A percentile compares a stretch with the other conserved stretches of the same genome.
phyloP scores from a whole-genome alignment of 2,888 invertebrate genomes.

The Cacoxenus indagator region DNA sequence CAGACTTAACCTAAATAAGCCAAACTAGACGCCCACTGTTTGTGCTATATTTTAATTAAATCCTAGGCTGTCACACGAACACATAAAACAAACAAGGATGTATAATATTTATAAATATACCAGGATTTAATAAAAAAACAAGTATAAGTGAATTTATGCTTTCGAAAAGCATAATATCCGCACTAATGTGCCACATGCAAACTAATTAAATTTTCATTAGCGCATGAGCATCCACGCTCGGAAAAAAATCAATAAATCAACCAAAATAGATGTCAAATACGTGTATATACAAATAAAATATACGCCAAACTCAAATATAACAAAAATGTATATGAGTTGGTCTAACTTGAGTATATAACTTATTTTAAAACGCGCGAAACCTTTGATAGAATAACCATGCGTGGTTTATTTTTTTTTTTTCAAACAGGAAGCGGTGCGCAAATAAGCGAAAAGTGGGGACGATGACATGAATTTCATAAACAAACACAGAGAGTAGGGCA shows the following conservation, averaged over 20 bases:
- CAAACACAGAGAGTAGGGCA: not conserved
- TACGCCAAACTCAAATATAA: not conserved
- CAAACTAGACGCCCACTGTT: slow-evolving; percentile 18
- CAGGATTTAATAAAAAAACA: not conserved
- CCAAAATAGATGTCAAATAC: not conserved
- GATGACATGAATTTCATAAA: no score
- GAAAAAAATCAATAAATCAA: not conserved
- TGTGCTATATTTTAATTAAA: not conserved
- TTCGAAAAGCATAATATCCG: not conserved
- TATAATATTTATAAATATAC: no score
- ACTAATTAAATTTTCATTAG: slow-evolving; percentile 57
- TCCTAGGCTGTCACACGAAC: slow-evolving; percentile 10
- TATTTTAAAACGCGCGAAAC: slow-evolving; percentile 50
- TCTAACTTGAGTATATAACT: slow-evolving; percentile 47
- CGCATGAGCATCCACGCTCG: slow-evolving; percentile 14
- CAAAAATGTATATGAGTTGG: slow-evolving; percentile 36
- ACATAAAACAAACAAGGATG: slow-evolving; percentile 7
- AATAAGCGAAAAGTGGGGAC: not conserved
- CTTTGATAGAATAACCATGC: slow-evolving; percentile 54
- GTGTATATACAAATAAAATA: not conserved
- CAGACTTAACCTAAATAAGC: slow-evolving; percentile 30
- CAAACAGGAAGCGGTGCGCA: not conserved
- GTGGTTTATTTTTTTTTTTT: slow-evolving; percentile 1
- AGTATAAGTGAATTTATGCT: not conserved
- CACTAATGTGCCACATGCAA: not conserved